Base-by-base conservation (phyloP, 1,140 invertebrate genomes). In the Drosophila navojoa region DNA sequence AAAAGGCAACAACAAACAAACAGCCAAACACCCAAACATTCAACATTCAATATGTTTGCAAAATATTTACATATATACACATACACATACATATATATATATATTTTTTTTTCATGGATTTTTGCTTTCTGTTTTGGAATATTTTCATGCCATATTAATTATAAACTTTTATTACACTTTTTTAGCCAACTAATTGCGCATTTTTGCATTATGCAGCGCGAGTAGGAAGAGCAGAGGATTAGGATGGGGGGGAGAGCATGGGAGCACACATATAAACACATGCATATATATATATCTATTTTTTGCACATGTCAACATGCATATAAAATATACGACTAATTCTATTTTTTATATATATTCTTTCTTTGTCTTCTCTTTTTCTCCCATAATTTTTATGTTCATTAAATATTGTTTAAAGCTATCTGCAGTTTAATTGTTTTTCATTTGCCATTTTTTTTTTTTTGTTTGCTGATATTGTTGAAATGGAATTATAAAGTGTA, bases 111-210 rank as follows among this genome's bases (percentile, higher is more conserved):
- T 62, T 32, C 32, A 44, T 47, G 3, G 15, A 4, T 44, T 44
- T 44, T 16, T 44, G 10, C 2, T 45, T 45, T 15, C 4, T n/a
- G n/a, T 19, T 16, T 45, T 38, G 67, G 16, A 52, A 16, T 62
- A 64, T 67, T 58, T 9, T 64, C 15, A 47, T 72, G 47, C 35
- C 58, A 67, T 54, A 62, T 74, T 58, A 61, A 44, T 45, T 45
- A 58, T 32, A 50, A 50, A 69, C 38, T 49, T 73, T 38, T 35
- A 35, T 53, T 35, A 22, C 7, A 58, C 1, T 67, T 70, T 67
- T 63, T 59, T 49, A 11, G 9, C 13, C 55, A 54, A 70, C 80
- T 81, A 81, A 85, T 85, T 87, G 78, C 78, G 72, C 81, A 85
- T 76, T 60, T 81, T 67, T 22, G 19, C 19, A 22, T 22, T 22